A percentile compares a stretch with the other conserved stretches of the same genome.
These are phyloP conservation scores for Pharmacophagus antenor DNA, from an alignment of 2,888 invertebrate genomes.

Conservation along the genomic window DNA sequence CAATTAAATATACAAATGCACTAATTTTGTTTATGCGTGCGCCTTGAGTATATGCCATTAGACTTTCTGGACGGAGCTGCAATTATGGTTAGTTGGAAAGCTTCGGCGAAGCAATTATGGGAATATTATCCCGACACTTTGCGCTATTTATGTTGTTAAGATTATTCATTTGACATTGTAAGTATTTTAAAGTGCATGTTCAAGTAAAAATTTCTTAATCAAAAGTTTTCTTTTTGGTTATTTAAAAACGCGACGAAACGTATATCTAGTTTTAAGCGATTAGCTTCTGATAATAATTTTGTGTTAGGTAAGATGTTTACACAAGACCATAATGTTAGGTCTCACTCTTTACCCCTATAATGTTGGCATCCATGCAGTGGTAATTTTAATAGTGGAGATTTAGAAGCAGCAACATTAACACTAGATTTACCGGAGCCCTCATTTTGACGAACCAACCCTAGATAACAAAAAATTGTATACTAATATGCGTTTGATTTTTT, in stretches of 20 bases:
- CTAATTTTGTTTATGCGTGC: slow-evolving; percentile 38
- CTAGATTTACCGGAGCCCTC: too few relatives aligned
- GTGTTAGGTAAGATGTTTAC: not conserved
- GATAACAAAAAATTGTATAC: too few relatives aligned
- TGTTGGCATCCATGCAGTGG: too few relatives aligned
- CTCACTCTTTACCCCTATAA: not conserved
- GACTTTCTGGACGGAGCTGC: slow-evolving; percentile 61
- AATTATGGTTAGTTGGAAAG: slow-evolving; percentile 71
- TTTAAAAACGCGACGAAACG: not conserved
- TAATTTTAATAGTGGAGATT: too few relatives aligned
- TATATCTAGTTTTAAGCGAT: not conserved
- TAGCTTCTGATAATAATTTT: not conserved
- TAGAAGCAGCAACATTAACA: too few relatives aligned
- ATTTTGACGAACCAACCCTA: too few relatives aligned
- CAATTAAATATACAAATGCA: slow-evolving; percentile 37
- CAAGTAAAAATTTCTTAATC: too few relatives aligned
- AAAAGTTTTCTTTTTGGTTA: too few relatives aligned
- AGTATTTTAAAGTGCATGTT: not conserved
- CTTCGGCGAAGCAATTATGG: slow-evolving; percentile 64
- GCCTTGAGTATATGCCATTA: slow-evolving; percentile 53
- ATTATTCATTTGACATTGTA: not conserved
- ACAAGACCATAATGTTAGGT: not conserved
- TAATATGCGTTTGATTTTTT: too few relatives aligned
- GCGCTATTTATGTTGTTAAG: slow-evolving; percentile 2
- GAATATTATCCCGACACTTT: slow-evolving; percentile 54